Base-by-base conservation (phyloP, 2,888 invertebrate genomes). In the Deilephila porcellus region DNA sequence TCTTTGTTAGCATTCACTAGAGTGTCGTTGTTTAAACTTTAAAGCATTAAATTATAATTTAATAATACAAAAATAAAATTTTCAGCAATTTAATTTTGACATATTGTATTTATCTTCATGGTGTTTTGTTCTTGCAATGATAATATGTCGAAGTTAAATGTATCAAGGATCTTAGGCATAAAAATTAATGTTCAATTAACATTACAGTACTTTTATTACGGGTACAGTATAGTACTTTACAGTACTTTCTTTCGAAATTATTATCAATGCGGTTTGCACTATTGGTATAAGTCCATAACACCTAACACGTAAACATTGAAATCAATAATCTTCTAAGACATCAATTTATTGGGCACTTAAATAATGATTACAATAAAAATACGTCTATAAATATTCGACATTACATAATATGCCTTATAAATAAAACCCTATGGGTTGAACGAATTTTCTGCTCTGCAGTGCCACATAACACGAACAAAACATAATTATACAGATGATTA, bases 1-100 rank as follows among this genome's bases (percentile, higher is more conserved):
- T 62, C 62, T 62, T 62, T 62, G 62, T 62, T 34, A 32, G 6
- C 19, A 62, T 29, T 62, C 62, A 62, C 62, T 62, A 62, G 62
- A 62, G 62, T 34, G 32, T 62, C 62, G 62, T 34, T 62, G 62
- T 62, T 62, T 25, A 25, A 25, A 25, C 25, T 25, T 60, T 62
- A 34, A 62, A 62, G 62, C 62, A 19, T n/a, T 34, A 19, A 62
- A 32, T 19, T 62, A 62, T 32, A 32, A 62, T 62, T 60, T 25
- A n/a, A 25, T 60, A 60, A 25, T 20, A 60, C 60, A 11, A 11
- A 25, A 63, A 14, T 45, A 25, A 25, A 25, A 25, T 25, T 25
- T 25, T 25, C 25, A 25, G 25, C 25, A 25, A 25, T 25, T 25
- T 25, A 45, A 63, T 29, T 29, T 52, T 67, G n/a, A 37, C 37